Evolutionary conservation across 2,797 vertebrate genomes (phyloP), one percentile per base, ranked within the genome.

Genomic region (Sebastes minor): DNA sequence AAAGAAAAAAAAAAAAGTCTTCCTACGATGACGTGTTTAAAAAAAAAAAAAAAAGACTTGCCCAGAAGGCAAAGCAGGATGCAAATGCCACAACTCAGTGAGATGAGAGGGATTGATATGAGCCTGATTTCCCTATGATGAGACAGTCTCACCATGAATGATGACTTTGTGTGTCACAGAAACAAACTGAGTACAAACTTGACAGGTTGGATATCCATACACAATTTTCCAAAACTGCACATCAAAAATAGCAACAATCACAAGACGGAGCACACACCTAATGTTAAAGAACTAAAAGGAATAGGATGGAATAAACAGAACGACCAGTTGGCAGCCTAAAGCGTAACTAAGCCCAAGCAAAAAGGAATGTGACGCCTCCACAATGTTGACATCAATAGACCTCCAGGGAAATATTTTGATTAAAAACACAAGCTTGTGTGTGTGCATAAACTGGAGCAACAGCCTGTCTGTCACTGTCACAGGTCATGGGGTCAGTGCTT

Each of bases 51-150:
- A 61, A 77, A 80, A 73, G 76, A 55, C 18, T 74, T 75, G 22
- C 65, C 80, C 89, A 86, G 77, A 88, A 96, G 93, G 94, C 94
- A 96, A 96, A 96, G 90, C 79, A 93, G 91, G 71, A 96, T 96
- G 95, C 95, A 96, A 96, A 96, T 91, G 30, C 20, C 59, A 64
- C 73, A 81, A 88, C 78, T 77, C 66, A 59, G 74, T 30, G 80
- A 88, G 88, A 94, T 92, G 67, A 82, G 64, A 30, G 64, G 27
- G 49, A 68, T 71, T 10, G 88, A 95, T 94, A 94, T 23, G 78
- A 84, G 76, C 67, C 76, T 53, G 3, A 90, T 92, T 94, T 95
- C 81, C 92, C 89, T 93, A 84, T 82, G 76, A 85, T 82, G 76
- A 78, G 80, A 88, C 77, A 32, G 78, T 66, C 76, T 33, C 46